phyloP scores from a whole-genome alignment of 2,888 invertebrate species.

The Mylabris sibirica region DNA sequence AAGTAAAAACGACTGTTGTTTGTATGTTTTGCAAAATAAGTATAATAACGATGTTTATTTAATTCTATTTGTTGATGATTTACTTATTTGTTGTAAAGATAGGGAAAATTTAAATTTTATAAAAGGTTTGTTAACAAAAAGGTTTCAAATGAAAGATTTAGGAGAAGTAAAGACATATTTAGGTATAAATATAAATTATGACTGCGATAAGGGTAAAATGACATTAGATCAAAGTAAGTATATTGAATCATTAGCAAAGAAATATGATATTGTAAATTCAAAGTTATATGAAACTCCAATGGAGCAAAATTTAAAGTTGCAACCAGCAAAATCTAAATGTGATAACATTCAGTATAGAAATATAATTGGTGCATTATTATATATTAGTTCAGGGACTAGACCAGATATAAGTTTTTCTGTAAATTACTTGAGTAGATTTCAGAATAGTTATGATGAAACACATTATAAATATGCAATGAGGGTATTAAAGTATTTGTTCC shows the following conservation, averaged over 20 bases:
- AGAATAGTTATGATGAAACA: constrained; percentile 49
- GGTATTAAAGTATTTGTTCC: constrained; percentile 47
- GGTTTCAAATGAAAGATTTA: constrained; percentile 33
- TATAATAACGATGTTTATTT: constrained; percentile 17
- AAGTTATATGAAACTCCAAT: constrained; percentile 33
- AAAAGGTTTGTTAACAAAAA: constrained; percentile 21
- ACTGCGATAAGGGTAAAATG: constrained; percentile 39
- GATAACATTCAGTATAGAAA: constrained; percentile 33
- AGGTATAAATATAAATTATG: constrained; percentile 50
- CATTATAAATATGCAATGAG: constrained; percentile 46
- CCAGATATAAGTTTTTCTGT: constrained; percentile 50
- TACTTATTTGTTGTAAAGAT: constrained; percentile 28
- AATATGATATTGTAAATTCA: constrained; percentile 29
- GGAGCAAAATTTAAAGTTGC: constrained; percentile 31
- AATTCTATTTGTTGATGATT: constrained; percentile 34
- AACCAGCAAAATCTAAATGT: background rate
- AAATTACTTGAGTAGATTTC: constrained; percentile 53
- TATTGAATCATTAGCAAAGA: constrained; percentile 34
- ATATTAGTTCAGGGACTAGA: constrained; percentile 40
- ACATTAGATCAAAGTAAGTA: constrained; percentile 48
- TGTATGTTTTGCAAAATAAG: constrained; percentile 20
- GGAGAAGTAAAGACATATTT: constrained; percentile 27
- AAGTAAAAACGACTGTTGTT: constrained; percentile 28
- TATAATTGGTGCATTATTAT: constrained; percentile 31
- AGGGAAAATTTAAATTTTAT: constrained; percentile 21